A percentile compares a stretch with the other conserved stretches of the same genome.
Evolutionary conservation across 2,113 vertebrate genomes (phyloP).

Genomic region (Aegithalos caudatus): DNA sequence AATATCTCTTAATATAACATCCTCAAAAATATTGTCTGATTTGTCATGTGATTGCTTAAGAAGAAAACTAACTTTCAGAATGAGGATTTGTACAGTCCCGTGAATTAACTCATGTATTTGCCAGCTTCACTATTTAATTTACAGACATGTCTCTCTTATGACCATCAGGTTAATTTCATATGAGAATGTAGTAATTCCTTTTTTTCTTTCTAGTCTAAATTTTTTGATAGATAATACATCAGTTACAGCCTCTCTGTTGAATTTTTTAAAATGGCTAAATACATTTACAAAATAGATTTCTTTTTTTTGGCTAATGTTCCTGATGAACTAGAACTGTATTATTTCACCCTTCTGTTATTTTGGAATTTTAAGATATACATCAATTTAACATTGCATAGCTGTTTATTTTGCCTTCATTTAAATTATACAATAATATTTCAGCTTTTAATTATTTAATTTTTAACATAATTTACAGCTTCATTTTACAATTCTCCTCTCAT

Average conservation of each 20-base stretch:
- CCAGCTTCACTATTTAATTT: background rate
- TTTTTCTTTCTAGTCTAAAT: background rate
- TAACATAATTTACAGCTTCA: background rate
- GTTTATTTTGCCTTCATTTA: background rate
- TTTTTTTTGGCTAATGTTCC: background rate
- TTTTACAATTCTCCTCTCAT: background rate
- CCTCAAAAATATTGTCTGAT: background rate
- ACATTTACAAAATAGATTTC: background rate
- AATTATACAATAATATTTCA: background rate
- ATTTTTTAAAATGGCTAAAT: background rate
- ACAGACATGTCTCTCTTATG: background rate
- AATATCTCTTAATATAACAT: background rate
- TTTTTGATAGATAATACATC: background rate
- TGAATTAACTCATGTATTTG: background rate
- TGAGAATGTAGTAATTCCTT: background rate
- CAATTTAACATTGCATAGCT: background rate
- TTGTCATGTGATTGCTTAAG: background rate
- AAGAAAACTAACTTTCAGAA: background rate
- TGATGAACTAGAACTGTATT: background rate
- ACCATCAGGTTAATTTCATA: background rate
- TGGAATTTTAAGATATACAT: background rate
- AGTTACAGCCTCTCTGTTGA: background rate
- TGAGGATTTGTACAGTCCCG: background rate
- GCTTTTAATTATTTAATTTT: background rate
- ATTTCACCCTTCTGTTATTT: background rate